Base-by-base conservation (phyloP, 37 sponge, comb jelly and placozoan species). In the Dysidea cf. avara region DNA sequence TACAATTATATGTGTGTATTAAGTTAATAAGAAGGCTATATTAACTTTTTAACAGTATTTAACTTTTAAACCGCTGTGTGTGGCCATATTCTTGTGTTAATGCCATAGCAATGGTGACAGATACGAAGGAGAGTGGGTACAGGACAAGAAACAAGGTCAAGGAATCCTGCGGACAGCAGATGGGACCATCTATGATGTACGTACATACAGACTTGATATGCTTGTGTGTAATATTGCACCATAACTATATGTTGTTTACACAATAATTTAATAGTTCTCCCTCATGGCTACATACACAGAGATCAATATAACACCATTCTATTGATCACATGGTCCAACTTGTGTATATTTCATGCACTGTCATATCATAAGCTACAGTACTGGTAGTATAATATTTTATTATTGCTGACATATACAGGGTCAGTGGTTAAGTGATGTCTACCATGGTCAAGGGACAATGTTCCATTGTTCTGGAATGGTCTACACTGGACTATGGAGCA, bases 111-210 rank as follows among this genome's bases (percentile, higher is more conserved):
- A 91, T 81, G 92, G 92, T 37, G 92, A 91, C 58, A 58, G 62
- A 12, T 94, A 90, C 71, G 83, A 82, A 0, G 95, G 95, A 6
- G 87, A 78, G 36, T 90, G 91, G 91, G 78, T 94, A 12, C 21
- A 28, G 1, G 91, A 77, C 0, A 47, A 57, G 62, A 74, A 91
- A 75, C 95, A 94, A 40, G 95, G 95, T 25, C 90, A 90, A 2
- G 95, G 95, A 0, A 16, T 54, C 6, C 58, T 82, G 43, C 39
- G 56, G 16, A 73, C 68, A 37, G 31, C 62, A 3, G 81, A 89
- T 79, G 84, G 87, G 59, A 83, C 80, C 4, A 25, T 78, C 17
- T 94, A 94, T 56, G 87, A 89, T 66, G 95, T 91, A 28, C 52
- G 77, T 1, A 28, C 34, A n/a, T 58, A 1, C 24, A 60, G 43